Conservation (phyloP, 2,888 invertebrate genomes). For the Disparrhopalites patrizii region DNA sequence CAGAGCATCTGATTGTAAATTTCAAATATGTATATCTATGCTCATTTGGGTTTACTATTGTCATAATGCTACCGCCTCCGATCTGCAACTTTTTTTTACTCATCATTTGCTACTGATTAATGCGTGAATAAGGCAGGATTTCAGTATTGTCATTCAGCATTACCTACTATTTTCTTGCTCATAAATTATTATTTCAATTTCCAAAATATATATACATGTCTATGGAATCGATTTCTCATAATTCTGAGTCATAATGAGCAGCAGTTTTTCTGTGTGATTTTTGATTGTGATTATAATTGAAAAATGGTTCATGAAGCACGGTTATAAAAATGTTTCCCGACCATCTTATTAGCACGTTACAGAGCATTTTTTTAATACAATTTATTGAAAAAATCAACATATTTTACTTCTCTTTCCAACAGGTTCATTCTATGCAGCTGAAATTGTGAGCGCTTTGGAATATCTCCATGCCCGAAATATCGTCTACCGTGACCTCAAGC, state of each 20-base stretch:
- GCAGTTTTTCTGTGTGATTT: background rate
- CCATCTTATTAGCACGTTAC: too few species aligned
- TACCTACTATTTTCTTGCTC: too few species aligned
- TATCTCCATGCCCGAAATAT: constrained; percentile 86
- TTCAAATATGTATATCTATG: background rate
- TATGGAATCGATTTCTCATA: background rate
- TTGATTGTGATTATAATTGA: background rate
- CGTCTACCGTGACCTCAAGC: constrained; percentile 85
- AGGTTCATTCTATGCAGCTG: constrained; percentile 89
- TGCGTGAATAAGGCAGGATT: too few species aligned
- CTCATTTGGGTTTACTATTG: too few species aligned
- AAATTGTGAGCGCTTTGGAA: constrained; percentile 89
- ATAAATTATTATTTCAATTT: too few species aligned
- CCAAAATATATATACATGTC: background rate
- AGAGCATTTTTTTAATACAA: too few species aligned
- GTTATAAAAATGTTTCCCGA: background rate
- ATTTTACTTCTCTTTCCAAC: too few species aligned
- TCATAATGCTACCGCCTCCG: too few species aligned
- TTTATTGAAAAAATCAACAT: too few species aligned
- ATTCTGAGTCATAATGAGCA: background rate
- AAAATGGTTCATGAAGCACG: constrained; percentile 6
- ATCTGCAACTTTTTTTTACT: too few species aligned
- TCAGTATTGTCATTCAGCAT: too few species aligned
- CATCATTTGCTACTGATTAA: too few species aligned
- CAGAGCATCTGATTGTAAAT: background rate